Evolutionary conservation across 2,113 vertebrate species (phyloP), one percentile per base, ranked within the genome.

Genomic region (Miniopterus natalensis): DNA sequence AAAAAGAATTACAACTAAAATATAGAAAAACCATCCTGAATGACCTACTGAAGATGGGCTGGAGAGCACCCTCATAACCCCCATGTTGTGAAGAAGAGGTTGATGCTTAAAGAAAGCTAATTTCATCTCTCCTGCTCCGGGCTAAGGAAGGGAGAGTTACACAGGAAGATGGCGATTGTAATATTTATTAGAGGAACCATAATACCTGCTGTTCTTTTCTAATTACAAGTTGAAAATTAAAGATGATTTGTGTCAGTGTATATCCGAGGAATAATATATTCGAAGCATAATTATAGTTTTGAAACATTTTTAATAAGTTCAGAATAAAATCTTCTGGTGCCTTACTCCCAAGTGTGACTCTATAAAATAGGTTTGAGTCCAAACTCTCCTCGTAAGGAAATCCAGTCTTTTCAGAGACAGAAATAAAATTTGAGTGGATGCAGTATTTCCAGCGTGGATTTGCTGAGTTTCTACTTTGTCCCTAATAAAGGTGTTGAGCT

Each of bases 341-440:
- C 53, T 85, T 25, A 7, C 14, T 66, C 14, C 18, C 14, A 31
- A 55, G 57, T 79, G 45, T 65, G 65, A 10, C 68, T 94, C 59
- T 90, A 1, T 49, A 68, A 84, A 92, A 73, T 13, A 74, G 14
- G 21, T 18, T 20, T 20, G 8, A 74, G 40, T 1, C 14, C 15
- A 68, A 74, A 84, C 25, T 68, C 20, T 73, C 74, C 18, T 47
- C 45, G 5, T 42, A 45, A 65, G 47, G 27, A 90, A 92, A 66
- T 80, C 6, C 68, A 92, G 15, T 42, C 23, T 88, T 88, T 88
- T 65, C 27, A 45, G 78, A 73, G n/a, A n/a, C 23, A 73, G 20
- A 86, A 92, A 78, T 80, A 49, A 89, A 90, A 93, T 49, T 59
- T 40, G 75, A 68, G 25, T 77, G n/a, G n/a, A 55, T 36, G 2